phyloP scores from a whole-genome alignment of 2,113 vertebrate species.

The Panthera leo region DNA sequence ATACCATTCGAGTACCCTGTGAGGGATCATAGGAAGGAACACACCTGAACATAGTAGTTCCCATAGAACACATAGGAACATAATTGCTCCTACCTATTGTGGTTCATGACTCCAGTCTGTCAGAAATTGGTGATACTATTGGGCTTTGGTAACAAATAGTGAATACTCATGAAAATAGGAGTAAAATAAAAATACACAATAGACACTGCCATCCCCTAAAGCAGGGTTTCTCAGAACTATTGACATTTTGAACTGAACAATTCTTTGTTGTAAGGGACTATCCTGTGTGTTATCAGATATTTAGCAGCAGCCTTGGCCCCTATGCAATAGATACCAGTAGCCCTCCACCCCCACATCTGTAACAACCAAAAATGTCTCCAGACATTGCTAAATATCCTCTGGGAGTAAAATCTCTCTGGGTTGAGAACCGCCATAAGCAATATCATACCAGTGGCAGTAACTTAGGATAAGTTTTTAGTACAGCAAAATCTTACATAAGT shows the following conservation, averaged over 20 bases:
- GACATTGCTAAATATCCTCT: not conserved
- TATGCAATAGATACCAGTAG: not conserved
- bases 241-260: not conserved
- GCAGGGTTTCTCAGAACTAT: not conserved
- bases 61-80: not conserved
- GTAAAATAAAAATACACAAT: not conserved
- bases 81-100: not conserved
- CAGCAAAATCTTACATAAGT: not conserved
- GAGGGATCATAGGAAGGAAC: not conserved
- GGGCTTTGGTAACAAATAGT: not conserved
- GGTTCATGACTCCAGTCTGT: not conserved
- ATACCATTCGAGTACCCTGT: not conserved
- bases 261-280: not conserved
- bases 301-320: not conserved
- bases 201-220: not conserved
- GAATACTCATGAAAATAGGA: conserved; percentile 4
- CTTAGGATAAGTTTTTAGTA: not conserved
- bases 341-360: not conserved
- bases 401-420: not conserved
- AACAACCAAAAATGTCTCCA: not conserved
- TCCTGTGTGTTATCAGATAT: not conserved
- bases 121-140: not conserved
- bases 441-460: not conserved
- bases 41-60: not conserved
- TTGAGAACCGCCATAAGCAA: not conserved